A percentile compares a stretch with the other conserved stretches of the same genome.
These are phyloP conservation scores for Mixornis gularis DNA, from an alignment of 2,113 vertebrate species.

Conservation along the genomic window DNA sequence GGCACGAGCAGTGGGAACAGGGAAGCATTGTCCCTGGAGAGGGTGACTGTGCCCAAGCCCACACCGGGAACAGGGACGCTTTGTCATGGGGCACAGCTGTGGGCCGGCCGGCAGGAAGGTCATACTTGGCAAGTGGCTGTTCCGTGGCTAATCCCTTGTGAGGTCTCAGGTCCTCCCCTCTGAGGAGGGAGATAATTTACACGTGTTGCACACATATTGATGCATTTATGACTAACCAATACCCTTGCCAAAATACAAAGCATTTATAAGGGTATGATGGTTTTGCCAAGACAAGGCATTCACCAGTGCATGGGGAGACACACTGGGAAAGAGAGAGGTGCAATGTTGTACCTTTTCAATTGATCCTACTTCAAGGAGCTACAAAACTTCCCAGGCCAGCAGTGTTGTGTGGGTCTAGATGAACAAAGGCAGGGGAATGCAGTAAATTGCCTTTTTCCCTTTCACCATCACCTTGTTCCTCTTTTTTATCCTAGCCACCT, in stretches of 20 bases:
- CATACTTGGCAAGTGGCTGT: background rate
- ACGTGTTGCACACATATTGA: background rate
- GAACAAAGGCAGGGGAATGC: background rate
- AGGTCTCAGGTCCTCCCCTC: background rate
- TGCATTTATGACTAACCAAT: background rate
- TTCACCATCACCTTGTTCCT: background rate
- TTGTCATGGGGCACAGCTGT: background rate
- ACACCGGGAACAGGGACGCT: rapidly evolving
- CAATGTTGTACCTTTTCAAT: rapidly evolving
- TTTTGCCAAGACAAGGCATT: background rate
- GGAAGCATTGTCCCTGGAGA: background rate
- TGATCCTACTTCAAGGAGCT: background rate
- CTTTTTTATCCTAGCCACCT: conserved; percentile 81
- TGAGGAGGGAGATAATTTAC: background rate
- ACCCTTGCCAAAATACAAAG: background rate
- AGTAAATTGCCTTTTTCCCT: background rate
- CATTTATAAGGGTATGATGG: background rate
- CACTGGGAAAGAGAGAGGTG: background rate
- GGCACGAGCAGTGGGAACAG: background rate
- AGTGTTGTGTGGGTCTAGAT: background rate
- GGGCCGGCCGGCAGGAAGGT: background rate
- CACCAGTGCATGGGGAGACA: background rate
- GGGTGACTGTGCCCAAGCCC: background rate
- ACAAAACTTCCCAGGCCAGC: background rate
- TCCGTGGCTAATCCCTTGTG: background rate